Percentiles rank a stretch among this genome's conserved stretches.
phyloP scores from a whole-genome alignment of 2,797 vertebrate genomes.

The Nannoperca australis region DNA sequence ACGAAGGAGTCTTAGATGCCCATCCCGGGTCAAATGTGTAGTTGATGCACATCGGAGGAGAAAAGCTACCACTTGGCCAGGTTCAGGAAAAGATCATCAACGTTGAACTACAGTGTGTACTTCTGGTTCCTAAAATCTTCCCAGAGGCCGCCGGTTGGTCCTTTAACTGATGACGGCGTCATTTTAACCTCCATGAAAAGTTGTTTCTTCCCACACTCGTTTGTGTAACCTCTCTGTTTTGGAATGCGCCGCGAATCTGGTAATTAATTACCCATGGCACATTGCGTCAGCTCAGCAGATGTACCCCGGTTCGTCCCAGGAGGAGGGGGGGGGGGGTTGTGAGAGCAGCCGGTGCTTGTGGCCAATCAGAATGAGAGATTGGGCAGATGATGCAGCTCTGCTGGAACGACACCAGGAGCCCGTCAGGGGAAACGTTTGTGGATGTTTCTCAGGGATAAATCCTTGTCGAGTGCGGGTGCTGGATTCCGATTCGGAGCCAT shows the following conservation, averaged over 20 bases:
- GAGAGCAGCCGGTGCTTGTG: constrained; percentile 44
- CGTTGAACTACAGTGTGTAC: too few species aligned
- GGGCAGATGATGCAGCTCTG: constrained; percentile 28
- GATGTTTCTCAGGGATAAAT: constrained; percentile 28
- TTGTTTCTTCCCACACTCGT: constrained; percentile 31
- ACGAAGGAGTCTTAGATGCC: background rate
- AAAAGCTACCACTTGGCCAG: too few species aligned
- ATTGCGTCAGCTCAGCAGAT: constrained; percentile 57
- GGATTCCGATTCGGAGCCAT: constrained; percentile 4
- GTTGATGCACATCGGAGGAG: too few species aligned
- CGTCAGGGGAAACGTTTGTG: constrained; percentile 18
- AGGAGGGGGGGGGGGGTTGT: too few species aligned
- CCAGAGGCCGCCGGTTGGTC: too few species aligned
- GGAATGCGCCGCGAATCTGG: constrained; percentile 51
- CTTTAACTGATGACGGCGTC: background rate
- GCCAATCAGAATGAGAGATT: constrained; percentile 42
- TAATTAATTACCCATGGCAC: constrained; percentile 62
- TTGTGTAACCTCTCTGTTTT: constrained; percentile 47
- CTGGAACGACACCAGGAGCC: constrained; percentile 38
- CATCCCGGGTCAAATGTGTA: too few species aligned
- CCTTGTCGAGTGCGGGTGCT: constrained; percentile 3
- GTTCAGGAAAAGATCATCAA: too few species aligned
- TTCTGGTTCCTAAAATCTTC: too few species aligned
- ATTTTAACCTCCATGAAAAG: constrained; percentile 19
- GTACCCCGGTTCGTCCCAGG: constrained; percentile 34